Conservation (phyloP, 2,797 vertebrate genomes). For the Sciurus vulgaris region DNA sequence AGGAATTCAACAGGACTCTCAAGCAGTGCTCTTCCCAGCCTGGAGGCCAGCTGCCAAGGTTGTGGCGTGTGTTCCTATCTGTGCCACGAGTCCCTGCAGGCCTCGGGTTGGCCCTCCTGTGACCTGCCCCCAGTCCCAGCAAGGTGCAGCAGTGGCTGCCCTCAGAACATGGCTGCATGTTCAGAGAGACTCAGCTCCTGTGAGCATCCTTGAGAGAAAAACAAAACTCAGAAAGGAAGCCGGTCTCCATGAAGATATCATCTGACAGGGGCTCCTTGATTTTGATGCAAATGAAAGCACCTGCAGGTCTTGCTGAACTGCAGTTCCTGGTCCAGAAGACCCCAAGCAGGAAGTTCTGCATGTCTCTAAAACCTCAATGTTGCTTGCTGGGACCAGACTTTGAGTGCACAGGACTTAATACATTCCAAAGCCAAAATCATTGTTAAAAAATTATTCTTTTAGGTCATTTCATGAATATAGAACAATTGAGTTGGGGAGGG, state of each 20-base stretch:
- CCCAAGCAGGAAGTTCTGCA: rapidly evolving
- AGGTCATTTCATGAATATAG: background rate
- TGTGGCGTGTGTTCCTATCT: background rate
- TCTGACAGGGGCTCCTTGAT: background rate
- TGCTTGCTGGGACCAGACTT: background rate
- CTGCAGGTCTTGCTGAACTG: background rate
- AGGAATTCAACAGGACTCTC: background rate
- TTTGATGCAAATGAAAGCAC: background rate
- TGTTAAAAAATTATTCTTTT: background rate
- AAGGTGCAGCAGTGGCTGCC: background rate
- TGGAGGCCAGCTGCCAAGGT: background rate
- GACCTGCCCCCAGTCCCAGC: background rate
- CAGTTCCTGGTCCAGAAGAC: background rate
- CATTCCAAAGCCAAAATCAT: background rate
- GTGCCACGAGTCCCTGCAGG: background rate
- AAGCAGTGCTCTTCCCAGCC: background rate
- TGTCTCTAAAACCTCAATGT: background rate
- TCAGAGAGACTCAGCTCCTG: background rate
- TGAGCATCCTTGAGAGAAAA: background rate
- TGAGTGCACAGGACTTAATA: background rate
- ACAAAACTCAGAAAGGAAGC: background rate
- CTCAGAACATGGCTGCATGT: background rate
- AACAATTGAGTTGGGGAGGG: background rate
- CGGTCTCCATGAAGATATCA: background rate
- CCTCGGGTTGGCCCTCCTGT: background rate